phyloP scores from a whole-genome alignment of 2,113 vertebrate species.

The Dendrocopos noguchii region DNA sequence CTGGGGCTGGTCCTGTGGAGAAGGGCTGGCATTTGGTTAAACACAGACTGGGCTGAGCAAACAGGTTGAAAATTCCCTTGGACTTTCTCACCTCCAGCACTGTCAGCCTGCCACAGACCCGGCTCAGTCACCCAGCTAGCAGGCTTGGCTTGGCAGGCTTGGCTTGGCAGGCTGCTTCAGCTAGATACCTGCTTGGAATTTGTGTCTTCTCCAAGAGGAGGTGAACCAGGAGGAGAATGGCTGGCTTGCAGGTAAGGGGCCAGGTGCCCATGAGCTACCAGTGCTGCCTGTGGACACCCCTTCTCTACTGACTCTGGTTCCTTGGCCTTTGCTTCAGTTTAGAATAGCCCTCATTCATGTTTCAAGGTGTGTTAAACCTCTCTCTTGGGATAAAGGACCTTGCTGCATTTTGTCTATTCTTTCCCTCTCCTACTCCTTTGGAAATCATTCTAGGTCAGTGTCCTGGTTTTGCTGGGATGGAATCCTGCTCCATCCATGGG shows the following conservation, averaged over 20 bases:
- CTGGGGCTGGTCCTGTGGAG: neutral
- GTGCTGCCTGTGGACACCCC: neutral
- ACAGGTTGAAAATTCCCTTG: slow-evolving; percentile 52
- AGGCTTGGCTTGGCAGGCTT: neutral
- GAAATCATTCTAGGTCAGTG: neutral
- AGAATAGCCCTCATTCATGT: neutral
- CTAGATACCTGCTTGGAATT: neutral
- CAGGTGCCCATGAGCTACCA: rapidly evolving
- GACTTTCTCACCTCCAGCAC: slow-evolving; percentile 69
- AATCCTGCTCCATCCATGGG: too few species aligned
- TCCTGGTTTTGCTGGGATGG: too few species aligned
- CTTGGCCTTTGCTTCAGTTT: neutral
- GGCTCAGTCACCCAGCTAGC: neutral
- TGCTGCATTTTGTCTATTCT: neutral
- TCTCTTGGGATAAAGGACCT: neutral
- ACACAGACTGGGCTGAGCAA: slow-evolving; percentile 63
- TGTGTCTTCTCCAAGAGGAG: neutral
- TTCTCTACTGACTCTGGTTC: neutral
- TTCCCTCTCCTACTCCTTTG: neutral
- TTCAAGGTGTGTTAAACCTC: neutral
- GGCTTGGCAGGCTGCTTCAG: neutral
- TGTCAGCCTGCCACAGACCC: neutral
- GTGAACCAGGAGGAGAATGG: slow-evolving; percentile 72
- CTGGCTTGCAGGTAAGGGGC: slow-evolving; percentile 86
- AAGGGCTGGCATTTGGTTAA: slow-evolving; percentile 77